A percentile compares a stretch with the other conserved stretches of the same genome.
Conservation (phyloP, 2,888 invertebrate genomes). For the Dione juno region DNA sequence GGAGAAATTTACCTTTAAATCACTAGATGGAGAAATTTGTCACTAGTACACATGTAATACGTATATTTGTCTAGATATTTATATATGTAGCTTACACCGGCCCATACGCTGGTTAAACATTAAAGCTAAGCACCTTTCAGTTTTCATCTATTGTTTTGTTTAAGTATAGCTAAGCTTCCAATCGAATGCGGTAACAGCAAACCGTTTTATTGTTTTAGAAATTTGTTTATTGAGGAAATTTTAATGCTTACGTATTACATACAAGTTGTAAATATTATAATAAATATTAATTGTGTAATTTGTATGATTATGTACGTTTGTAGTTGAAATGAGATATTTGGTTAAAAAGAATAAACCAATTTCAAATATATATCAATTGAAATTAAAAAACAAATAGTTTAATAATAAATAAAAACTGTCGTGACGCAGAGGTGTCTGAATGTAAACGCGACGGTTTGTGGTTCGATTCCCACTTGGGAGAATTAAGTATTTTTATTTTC, state of each 20-base stretch:
- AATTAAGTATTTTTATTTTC: too few species aligned
- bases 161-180: constrained; percentile 37
- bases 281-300: neutral
- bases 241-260: constrained; percentile 5
- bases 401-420: too few species aligned
- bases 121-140: constrained; percentile 51
- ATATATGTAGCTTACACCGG: neutral
- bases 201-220: constrained; percentile 47
- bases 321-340: too few species aligned
- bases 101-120: constrained; percentile 28
- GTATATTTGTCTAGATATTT: neutral
- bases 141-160: constrained; percentile 56
- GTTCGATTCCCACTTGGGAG: too few species aligned
- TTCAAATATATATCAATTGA: too few species aligned
- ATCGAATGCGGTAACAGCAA: constrained; percentile 44
- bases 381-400: too few species aligned
- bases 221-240: constrained; percentile 29
- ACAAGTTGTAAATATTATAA: neutral
- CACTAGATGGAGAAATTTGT: too few species aligned
- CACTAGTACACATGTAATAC: too few species aligned
- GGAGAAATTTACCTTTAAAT: too few species aligned
- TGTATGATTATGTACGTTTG: neutral
- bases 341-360: too few species aligned
- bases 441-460: too few species aligned
- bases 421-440: too few species aligned